Evolutionary conservation across 2,113 vertebrate genomes (phyloP), one percentile per base, ranked within the genome.

Genomic region (Tychaedon coryphoeus): DNA sequence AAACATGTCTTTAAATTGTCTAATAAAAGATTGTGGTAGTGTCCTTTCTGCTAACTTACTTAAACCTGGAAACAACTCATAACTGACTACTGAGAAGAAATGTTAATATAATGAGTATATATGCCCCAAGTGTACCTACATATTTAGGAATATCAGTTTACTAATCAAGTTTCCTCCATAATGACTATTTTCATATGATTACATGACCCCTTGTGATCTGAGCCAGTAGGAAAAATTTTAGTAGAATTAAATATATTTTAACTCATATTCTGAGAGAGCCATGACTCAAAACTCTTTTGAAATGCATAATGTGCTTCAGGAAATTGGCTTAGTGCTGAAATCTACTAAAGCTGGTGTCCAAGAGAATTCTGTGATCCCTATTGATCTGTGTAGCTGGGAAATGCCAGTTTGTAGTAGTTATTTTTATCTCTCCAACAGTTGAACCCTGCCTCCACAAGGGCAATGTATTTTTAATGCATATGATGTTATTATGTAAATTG

Each of bases 401-500:
- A 74, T 62, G 23, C 70, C 6, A 5, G 64, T 77, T 93, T 57
- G 50, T 71, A 75, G 77, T 15, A 81, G 94, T 70, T 96, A 92
- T 96, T 97, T 96, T 96, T 95, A 64, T 83, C 88, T 91, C 77
- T 84, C 20, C 36, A 94, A 73, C 70, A 81, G 40, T 24, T 92
- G 92, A 95, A 95, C 74, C 38, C 50, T 94, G 61, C 36, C 54
- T 91, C 79, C 85, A 93, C 90, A 94, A 96, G 88, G 95, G 69
- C 96, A 96, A 91, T 92, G 90, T 93, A 94, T 96, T 97, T 97
- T 97, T 97, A 97, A 97, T 91, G 88, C 67, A 78, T 92, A 91
- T 92, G 92, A 90, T 92, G 90, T 92, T 95, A 95, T 96, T 97
- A 97, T 94, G 95, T 88, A 97, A 97, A 97, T 97, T 95, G 94